Evolutionary conservation across 2,888 invertebrate species (phyloP), one percentile per base, ranked within the genome.

Genomic region (Amblyjoppa proteus): DNA sequence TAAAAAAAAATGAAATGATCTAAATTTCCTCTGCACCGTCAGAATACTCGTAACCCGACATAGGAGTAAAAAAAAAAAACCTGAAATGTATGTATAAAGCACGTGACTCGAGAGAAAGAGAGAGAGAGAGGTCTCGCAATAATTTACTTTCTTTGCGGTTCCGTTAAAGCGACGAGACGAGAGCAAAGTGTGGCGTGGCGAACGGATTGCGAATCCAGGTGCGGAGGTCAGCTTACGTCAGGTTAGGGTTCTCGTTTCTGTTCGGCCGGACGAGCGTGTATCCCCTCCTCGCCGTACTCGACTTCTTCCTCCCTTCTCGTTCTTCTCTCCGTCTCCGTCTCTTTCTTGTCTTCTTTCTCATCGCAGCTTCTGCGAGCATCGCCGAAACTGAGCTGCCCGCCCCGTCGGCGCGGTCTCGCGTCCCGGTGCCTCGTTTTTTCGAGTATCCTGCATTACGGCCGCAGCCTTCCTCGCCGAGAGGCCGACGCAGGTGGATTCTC

Each of bases 141-240:
- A 89, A 91, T 92, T 93, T 93, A 93, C 93, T 93, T 93, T 93
- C 93, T 90, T 92, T 88, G 89, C 88, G 89, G 90, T 92, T 91
- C 93, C 93, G 92, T 92, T 93, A 92, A 92, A 90, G 25, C 61
- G 76, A 86, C 74, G 77, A 83, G 87, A 81, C 75, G 77, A 76
- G 85, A 86, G 77, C 64, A 69, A 71, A 79, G 83, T 58, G 82
- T 77, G 76, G 73, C 88, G 87, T 49, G 81, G 86, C 88, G 87
- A 89, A 91, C 89, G 90, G 90, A 89, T 88, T 89, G 90, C 91
- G 91, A 90, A 91, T 91, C 90, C 90, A 91, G 90, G 90, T 91
- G 91, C 83, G 90, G 92, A 92, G 92, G 92, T 93, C 93, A 92
- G 90, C 91, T 93, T 92, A 91, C 90, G 91, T 90, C 91, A 92